Percentiles rank a stretch among this genome's conserved stretches.
phyloP scores from a whole-genome alignment of 1,140 invertebrate genomes.

The Danaus melanippus region DNA sequence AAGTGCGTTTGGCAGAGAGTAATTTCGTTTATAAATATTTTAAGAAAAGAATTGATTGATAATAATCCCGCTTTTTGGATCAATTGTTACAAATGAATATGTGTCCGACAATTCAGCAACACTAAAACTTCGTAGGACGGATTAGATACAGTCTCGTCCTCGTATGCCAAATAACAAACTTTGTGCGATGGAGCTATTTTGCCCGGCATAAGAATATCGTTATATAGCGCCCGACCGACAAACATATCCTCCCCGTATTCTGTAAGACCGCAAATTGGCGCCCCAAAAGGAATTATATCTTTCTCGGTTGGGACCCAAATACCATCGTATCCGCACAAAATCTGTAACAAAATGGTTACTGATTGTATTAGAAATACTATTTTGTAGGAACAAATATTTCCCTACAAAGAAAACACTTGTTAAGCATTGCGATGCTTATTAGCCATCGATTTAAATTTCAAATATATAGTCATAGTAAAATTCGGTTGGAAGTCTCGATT shows the following conservation, averaged over 20 bases:
- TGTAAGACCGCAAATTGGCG: constrained; percentile 29
- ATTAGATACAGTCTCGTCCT: not conserved
- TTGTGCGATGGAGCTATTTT: constrained; percentile 73
- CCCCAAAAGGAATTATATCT: constrained; percentile 31
- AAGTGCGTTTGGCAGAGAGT: no score
- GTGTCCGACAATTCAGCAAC: constrained; percentile 43
- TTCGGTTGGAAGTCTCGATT: no score
- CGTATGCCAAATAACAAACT: constrained; percentile 78
- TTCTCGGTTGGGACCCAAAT: constrained; percentile 26
- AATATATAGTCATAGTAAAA: no score
- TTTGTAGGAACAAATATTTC: no score
- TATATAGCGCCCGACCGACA: constrained; percentile 77
- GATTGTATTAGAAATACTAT: no score
- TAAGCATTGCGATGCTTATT: no score
- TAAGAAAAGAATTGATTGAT: no score
- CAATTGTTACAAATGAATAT: no score
- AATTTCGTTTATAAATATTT: no score
- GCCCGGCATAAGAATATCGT: constrained; percentile 82
- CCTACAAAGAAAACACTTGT: no score
- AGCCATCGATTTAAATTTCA: no score
- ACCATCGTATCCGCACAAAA: constrained; percentile 40
- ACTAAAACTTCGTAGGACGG: constrained; percentile 35
- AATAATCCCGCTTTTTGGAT: no score
- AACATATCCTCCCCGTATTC: constrained; percentile 69
- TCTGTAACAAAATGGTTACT: constrained; percentile 17